Evolutionary conservation across 1,140 invertebrate genomes (phyloP).

Genomic region (Lithobius niger): DNA sequence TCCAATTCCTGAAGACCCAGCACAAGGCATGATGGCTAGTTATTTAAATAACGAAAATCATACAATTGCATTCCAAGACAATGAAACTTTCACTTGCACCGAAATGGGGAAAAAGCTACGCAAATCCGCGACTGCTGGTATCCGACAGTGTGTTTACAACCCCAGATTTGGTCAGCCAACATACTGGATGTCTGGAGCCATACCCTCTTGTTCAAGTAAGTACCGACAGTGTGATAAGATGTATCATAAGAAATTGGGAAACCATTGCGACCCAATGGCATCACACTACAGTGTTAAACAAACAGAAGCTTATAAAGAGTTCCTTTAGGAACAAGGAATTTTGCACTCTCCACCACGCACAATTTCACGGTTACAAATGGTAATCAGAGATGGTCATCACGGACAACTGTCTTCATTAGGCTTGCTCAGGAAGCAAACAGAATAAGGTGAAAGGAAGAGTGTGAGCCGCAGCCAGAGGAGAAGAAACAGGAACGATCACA

Average conservation of each 20-base stretch:
- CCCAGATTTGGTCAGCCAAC: slow-evolving; percentile 72
- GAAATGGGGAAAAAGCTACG: slow-evolving; percentile 58
- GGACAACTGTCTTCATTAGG: no score
- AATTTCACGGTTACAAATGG: no score
- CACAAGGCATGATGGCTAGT: slow-evolving; percentile 63
- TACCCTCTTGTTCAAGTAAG: slow-evolving; percentile 59
- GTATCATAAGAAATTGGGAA: neutral
- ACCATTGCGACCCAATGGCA: no score
- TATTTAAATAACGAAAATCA: slow-evolving; percentile 61
- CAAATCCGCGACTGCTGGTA: slow-evolving; percentile 61
- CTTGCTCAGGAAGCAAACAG: no score
- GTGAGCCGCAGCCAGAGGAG: no score
- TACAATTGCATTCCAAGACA: slow-evolving; percentile 72
- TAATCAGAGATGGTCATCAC: no score
- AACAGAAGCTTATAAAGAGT: no score
- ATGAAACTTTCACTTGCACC: slow-evolving; percentile 70
- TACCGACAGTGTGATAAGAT: neutral
- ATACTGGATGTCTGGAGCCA: slow-evolving; percentile 79
- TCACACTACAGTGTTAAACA: no score
- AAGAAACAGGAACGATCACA: no score
- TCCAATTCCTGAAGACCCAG: slow-evolving; percentile 72
- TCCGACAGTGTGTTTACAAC: slow-evolving; percentile 91
- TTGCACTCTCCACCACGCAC: no score
- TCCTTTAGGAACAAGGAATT: no score
- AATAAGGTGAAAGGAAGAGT: no score